Base-by-base conservation (phyloP, 2,888 invertebrate genomes). In the Anoncus sp. region DNA sequence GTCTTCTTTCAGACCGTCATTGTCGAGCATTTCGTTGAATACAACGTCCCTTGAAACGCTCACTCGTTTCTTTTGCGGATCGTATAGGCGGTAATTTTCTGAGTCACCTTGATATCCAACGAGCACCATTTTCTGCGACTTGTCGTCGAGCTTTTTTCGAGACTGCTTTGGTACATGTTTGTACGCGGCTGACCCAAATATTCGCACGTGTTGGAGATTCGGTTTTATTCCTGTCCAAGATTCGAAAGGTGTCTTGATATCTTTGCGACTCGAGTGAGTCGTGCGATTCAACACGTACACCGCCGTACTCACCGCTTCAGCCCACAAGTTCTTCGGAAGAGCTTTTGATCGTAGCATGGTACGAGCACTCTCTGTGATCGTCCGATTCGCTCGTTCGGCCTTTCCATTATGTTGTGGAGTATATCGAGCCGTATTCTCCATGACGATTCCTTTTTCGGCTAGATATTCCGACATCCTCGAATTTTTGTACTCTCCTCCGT, bases 281-380 rank as follows among this genome's bases (percentile, higher is more conserved):
- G 70, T 22, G 20, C 78, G n/a, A 38, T 82, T 82, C 0, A 79
- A 63, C 6, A 87, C 24, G 59, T 88, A 81, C 60, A 87, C 86
- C 1, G 80, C 77, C 10, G 79, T 79, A 22, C 72, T 81, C 1
- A 79, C 77, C 0, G 82, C 83, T 74, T 90, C 87, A 1, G 85
- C 80, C 82, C 83, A 83, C 24, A 82, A 22, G 0, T 3, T 51
- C 4, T 18, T 27, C 10, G 80, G 77, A 1, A 83, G 35, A 9
- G 67, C 18, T 24, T 74, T 74, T 9, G 72, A 77, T 5, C 65
- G 53, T 0, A 83, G 14, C 83, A 83, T 79, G 5, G 79, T 77
- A 14, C 81, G 49, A 1, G 81, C 71, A 40, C 75, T 38, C 53
- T 82, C 80, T 3, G 81, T 59, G 4, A 82, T 78, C 6, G 82